Conservation (phyloP, 2,797 vertebrate genomes). For the Melanotaenia pygmaea region DNA sequence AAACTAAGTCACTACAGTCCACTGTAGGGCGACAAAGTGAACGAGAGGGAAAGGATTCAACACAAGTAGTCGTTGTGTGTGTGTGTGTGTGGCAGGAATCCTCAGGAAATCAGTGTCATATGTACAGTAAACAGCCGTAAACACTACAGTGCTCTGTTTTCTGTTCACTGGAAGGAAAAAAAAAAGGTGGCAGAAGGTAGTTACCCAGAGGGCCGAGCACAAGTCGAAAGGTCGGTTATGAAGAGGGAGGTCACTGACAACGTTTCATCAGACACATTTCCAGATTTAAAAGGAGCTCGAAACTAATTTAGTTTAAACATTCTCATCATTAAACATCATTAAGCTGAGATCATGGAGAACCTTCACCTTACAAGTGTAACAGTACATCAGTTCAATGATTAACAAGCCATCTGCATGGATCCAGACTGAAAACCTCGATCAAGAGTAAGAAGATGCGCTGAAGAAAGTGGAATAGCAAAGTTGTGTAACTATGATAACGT, state of each 20-base stretch:
- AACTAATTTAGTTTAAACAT: background rate
- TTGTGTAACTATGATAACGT: background rate
- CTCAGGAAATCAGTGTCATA: constrained; percentile 55
- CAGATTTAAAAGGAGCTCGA: background rate
- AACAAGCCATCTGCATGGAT: background rate
- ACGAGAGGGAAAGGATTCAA: constrained; percentile 23
- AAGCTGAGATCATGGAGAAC: background rate
- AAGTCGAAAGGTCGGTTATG: constrained; percentile 53
- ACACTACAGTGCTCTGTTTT: constrained; percentile 54
- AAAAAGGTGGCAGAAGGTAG: constrained; percentile 74
- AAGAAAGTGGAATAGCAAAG: background rate
- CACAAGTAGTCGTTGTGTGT: constrained; percentile 55
- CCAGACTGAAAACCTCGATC: too few species aligned
- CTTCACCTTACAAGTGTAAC: background rate
- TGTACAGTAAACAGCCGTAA: constrained; percentile 71
- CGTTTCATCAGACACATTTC: background rate
- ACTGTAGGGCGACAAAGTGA: constrained; percentile 6
- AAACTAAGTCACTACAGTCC: constrained; percentile 56
- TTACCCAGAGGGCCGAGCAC: constrained; percentile 80
- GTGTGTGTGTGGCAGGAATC: constrained; percentile 62
- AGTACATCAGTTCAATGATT: background rate
- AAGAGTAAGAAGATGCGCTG: background rate
- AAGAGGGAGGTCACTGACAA: constrained; percentile 2
- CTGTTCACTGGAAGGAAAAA: constrained; percentile 42
- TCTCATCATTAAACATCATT: background rate